Evolutionary conservation across 1,140 invertebrate genomes (phyloP).

Genomic region (Vanessa tameamea): DNA sequence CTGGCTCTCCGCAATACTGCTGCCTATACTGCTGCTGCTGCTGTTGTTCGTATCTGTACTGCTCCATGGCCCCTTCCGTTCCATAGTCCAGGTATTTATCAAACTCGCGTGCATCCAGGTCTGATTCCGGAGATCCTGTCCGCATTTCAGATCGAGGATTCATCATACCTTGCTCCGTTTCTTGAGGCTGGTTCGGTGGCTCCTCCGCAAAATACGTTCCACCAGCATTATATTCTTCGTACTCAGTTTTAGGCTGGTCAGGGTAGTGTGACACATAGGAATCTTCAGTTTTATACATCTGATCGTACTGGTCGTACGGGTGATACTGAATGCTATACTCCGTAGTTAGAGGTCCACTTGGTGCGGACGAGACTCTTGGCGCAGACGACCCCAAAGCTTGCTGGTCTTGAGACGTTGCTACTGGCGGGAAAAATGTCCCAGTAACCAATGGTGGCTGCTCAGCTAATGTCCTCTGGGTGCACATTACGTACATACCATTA

Average conservation of each 20-base stretch:
- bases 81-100: conserved; percentile 86
- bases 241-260: conserved; percentile 77
- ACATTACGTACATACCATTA: conserved; percentile 93
- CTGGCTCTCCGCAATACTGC: conserved; percentile 59
- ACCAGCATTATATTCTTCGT: conserved; percentile 57
- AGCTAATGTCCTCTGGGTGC: conserved; percentile 88
- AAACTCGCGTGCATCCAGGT: conserved; percentile 83
- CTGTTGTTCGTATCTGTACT: conserved; percentile 67
- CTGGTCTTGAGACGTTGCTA: conserved; percentile 89
- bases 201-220: conserved; percentile 79
- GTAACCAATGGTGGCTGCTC: conserved; percentile 89
- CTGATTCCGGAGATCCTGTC: conserved; percentile 76
- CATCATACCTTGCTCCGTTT: conserved; percentile 60
- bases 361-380: conserved; percentile 72
- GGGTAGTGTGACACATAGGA: conserved; percentile 79
- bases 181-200: conserved; percentile 57
- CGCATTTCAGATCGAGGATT: conserved; percentile 68
- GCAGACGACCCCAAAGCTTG: conserved; percentile 80
- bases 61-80: conserved; percentile 65
- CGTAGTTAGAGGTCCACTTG: conserved; percentile 59
- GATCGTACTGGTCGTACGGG: conserved; percentile 75
- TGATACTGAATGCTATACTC: conserved; percentile 76
- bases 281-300: conserved; percentile 79
- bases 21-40: conserved; percentile 61
- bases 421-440: conserved; percentile 92